These are phyloP conservation scores for Aegotheles bennettii DNA, from an alignment of 2,113 vertebrate species.

Conservation along the genomic window DNA sequence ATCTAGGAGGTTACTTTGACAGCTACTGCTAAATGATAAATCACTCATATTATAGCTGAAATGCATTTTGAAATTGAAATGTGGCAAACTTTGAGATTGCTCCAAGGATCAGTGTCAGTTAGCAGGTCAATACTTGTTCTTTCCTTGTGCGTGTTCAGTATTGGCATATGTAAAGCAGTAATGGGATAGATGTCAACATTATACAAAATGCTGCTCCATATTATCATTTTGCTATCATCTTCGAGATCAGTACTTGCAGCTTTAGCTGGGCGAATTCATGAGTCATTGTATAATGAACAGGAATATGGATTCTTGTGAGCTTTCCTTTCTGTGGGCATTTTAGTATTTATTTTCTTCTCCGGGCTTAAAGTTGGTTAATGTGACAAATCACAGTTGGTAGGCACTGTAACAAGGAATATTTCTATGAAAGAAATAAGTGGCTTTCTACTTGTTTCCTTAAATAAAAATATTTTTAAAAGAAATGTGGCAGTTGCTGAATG, in stretches of 20 bases:
- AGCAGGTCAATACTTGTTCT: slow-evolving; percentile 63
- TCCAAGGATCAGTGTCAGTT: slow-evolving; percentile 69
- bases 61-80: slow-evolving; percentile 83
- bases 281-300: slow-evolving; percentile 19
- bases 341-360: slow-evolving; percentile 33
- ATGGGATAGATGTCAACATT: slow-evolving; percentile 38
- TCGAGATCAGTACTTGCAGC: slow-evolving; percentile 6
- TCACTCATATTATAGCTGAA: slow-evolving; percentile 80
- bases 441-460: slow-evolving; percentile 3
- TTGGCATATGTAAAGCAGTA: slow-evolving; percentile 61
- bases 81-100: slow-evolving; percentile 72
- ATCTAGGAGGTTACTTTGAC: slow-evolving; percentile 81
- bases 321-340: not conserved
- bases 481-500: not conserved
- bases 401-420: not conserved
- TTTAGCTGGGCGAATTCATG: slow-evolving; percentile 15
- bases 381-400: slow-evolving; percentile 40
- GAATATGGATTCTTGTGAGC: slow-evolving; percentile 37
- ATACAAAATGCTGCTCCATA: slow-evolving; percentile 12
- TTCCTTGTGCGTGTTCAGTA: slow-evolving; percentile 29
- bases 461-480: not conserved
- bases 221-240: slow-evolving; percentile 52
- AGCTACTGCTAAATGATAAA: slow-evolving; percentile 83
- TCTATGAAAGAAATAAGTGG: not conserved
- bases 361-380: slow-evolving; percentile 7